Evolutionary conservation across 2,113 vertebrate species (phyloP).

Genomic region (Trematomus loennbergii): DNA sequence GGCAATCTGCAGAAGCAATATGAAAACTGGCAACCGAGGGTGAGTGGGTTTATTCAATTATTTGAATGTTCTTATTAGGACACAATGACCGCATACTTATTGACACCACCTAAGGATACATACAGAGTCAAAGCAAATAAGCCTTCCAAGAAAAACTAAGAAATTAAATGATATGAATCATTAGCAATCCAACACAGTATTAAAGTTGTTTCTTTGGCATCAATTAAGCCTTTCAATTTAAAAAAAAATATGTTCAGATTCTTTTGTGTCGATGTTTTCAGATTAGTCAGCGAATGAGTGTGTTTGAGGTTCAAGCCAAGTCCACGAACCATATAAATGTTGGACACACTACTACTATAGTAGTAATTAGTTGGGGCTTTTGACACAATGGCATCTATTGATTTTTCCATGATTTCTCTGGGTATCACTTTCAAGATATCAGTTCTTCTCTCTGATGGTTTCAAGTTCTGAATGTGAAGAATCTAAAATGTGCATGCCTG

Average conservation of each 20-base stretch:
- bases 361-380: neutral
- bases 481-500: neutral
- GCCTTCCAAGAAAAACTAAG: neutral
- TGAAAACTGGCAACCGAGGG: constrained; percentile 98
- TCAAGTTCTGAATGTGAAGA: neutral
- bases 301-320: neutral
- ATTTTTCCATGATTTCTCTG: neutral
- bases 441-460: neutral
- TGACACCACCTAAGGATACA: neutral
- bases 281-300: neutral
- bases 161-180: neutral
- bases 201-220: neutral
- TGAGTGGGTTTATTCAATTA: constrained; percentile 79
- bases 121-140: neutral
- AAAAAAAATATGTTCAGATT: neutral
- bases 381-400: neutral
- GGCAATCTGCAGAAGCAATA: constrained; percentile 98
- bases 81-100: neutral
- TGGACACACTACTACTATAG: no score
- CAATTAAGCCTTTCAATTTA: neutral
- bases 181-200: neutral
- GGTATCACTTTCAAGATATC: neutral
- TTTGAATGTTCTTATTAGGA: neutral
- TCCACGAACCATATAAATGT: neutral
- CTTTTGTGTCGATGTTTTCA: constrained; percentile 16